Evolutionary conservation across 2,113 vertebrate genomes (phyloP).

Genomic region (Calidris pygmaea): DNA sequence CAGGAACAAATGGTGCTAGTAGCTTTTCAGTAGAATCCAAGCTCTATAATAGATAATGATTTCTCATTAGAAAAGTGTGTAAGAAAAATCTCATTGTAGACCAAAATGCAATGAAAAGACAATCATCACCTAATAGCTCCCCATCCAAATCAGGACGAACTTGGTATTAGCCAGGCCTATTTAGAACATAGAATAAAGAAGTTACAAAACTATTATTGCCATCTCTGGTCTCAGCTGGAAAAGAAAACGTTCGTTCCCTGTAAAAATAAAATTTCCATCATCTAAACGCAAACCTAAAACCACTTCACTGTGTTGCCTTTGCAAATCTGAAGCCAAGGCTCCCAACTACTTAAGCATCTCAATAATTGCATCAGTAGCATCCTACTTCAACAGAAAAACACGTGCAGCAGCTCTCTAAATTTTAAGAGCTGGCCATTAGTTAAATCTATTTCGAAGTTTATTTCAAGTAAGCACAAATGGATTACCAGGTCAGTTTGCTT

Average conservation of each 20-base stretch:
- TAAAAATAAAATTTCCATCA: not conserved
- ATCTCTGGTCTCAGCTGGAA: not conserved
- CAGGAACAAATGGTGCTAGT: conserved; percentile 69
- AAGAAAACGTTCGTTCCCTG: not conserved
- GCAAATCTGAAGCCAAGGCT: not conserved
- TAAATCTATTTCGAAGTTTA: not conserved
- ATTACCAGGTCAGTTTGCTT: conserved; percentile 72
- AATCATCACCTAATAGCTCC: not conserved
- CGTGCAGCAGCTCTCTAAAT: not conserved
- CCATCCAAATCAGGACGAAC: not conserved
- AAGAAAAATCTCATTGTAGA: not conserved
- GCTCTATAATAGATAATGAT: conserved; percentile 60
- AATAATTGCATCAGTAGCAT: not conserved
- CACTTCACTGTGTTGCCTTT: not conserved
- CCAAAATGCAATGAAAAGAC: not conserved
- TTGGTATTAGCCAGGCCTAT: not conserved
- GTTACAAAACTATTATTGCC: not conserved
- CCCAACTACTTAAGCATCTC: not conserved
- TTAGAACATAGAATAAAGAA: not conserved
- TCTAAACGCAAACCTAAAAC: not conserved
- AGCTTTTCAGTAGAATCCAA: conserved; percentile 85
- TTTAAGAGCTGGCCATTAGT: not conserved
- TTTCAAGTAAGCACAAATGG: not conserved
- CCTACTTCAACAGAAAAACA: not conserved
- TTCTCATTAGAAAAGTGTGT: not conserved